phyloP scores from a whole-genome alignment of 2,113 vertebrate genomes.

The Hippocampus barbouri region DNA sequence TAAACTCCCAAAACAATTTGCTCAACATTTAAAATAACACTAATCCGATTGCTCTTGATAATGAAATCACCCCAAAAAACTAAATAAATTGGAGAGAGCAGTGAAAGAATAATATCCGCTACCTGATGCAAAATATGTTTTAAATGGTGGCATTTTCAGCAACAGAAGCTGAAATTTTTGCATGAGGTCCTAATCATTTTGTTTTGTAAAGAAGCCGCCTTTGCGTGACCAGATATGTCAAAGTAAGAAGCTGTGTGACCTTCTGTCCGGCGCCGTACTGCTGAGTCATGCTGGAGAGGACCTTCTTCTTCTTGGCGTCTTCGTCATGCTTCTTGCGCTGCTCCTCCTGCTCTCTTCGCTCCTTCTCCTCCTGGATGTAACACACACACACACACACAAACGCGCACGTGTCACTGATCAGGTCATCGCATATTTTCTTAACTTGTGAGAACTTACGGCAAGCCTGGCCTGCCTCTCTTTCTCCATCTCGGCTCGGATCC shows the following conservation, averaged over 20 bases:
- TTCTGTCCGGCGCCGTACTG: constrained; percentile 71
- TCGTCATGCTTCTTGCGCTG: constrained; percentile 74
- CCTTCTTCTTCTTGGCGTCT: constrained; percentile 79
- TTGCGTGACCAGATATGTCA: not conserved
- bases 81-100: not conserved
- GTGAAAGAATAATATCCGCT: not conserved
- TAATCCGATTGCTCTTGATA: no score
- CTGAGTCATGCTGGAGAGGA: constrained; percentile 71
- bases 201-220: no score
- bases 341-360: constrained; percentile 75
- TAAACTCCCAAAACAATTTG: no score
- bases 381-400: not conserved
- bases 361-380: constrained; percentile 72
- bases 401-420: not conserved
- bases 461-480: constrained; percentile 75
- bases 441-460: constrained; percentile 44
- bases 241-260: constrained; percentile 40
- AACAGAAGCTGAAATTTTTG: not conserved
- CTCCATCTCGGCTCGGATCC: constrained; percentile 71
- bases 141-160: not conserved
- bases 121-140: not conserved
- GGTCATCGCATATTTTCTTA: not conserved
- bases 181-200: no score
- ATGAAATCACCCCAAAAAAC: not conserved
- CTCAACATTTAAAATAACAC: no score